These are phyloP conservation scores for Microctenopoma stevenorrisi DNA, from an alignment of 2,797 vertebrate species.

Conservation along the genomic window DNA sequence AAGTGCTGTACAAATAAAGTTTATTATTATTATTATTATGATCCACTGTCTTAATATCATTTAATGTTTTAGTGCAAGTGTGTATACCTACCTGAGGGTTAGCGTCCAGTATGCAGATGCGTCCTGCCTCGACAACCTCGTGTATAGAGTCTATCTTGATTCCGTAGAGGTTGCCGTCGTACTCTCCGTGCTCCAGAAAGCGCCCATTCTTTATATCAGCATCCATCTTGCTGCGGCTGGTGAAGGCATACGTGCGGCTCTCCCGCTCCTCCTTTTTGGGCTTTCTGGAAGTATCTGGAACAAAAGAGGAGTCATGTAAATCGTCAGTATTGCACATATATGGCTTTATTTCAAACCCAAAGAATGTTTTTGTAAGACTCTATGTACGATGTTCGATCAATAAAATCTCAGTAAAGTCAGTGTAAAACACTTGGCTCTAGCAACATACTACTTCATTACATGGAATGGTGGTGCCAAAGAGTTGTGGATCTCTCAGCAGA, in stretches of 20 bases:
- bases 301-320: too few relatives aligned
- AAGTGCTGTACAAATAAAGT: too few relatives aligned
- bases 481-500: conserved; percentile 88
- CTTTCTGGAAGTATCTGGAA: conserved; percentile 89
- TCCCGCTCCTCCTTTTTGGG: conserved; percentile 90
- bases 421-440: too few relatives aligned
- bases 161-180: conserved; percentile 93
- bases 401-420: too few relatives aligned
- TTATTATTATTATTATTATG: too few relatives aligned
- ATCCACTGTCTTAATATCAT: too few relatives aligned
- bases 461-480: conserved; percentile 94
- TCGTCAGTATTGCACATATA: neutral
- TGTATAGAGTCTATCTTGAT: conserved; percentile 95
- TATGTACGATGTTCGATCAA: too few relatives aligned
- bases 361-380: too few relatives aligned
- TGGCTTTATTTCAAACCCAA: neutral
- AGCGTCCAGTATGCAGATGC: conserved; percentile 93
- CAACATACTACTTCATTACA: conserved; percentile 74
- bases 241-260: conserved; percentile 92
- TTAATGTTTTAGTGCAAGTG: neutral
- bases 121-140: conserved; percentile 90
- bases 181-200: conserved; percentile 95
- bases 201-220: conserved; percentile 90
- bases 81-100: conserved; percentile 89
- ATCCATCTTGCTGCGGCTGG: conserved; percentile 93